phyloP scores from a whole-genome alignment of 2,797 vertebrate genomes.

The Acipenser oxyrinchus region DNA sequence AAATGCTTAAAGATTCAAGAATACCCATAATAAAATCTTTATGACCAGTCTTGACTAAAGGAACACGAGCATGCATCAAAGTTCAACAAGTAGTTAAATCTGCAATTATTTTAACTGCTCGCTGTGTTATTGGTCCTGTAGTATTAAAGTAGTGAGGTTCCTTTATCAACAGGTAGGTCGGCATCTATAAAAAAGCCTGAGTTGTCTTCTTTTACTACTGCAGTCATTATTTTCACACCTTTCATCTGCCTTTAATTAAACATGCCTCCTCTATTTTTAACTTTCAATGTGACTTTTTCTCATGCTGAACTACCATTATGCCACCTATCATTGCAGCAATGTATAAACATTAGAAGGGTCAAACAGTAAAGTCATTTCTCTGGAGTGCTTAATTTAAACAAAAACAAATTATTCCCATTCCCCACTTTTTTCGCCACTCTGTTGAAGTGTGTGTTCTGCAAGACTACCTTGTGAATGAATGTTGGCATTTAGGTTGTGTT shows the following conservation, averaged over 20 bases:
- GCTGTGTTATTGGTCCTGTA: too few relatives aligned
- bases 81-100: too few relatives aligned
- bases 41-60: too few relatives aligned
- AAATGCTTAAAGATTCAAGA: too few relatives aligned
- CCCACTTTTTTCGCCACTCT: too few relatives aligned
- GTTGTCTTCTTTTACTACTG: background rate
- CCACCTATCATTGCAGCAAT: constrained; percentile 50
- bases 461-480: too few relatives aligned
- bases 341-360: constrained; percentile 57
- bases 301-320: constrained; percentile 43
- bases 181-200: background rate
- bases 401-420: background rate
- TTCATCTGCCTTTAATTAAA: constrained; percentile 48
- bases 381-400: background rate
- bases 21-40: too few relatives aligned
- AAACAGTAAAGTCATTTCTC: constrained; percentile 27
- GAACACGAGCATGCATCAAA: too few relatives aligned
- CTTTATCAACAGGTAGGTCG: background rate
- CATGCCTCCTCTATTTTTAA: constrained; percentile 54
- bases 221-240: constrained; percentile 35
- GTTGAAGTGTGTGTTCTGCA: too few relatives aligned
- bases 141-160: too few relatives aligned
- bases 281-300: constrained; percentile 48
- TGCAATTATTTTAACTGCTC: too few relatives aligned
- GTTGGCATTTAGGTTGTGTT: too few relatives aligned